Percentiles rank a stretch among this genome's conserved stretches.
Evolutionary conservation across 2,888 invertebrate species (phyloP).

Genomic region (Acutogordius australiensis): DNA sequence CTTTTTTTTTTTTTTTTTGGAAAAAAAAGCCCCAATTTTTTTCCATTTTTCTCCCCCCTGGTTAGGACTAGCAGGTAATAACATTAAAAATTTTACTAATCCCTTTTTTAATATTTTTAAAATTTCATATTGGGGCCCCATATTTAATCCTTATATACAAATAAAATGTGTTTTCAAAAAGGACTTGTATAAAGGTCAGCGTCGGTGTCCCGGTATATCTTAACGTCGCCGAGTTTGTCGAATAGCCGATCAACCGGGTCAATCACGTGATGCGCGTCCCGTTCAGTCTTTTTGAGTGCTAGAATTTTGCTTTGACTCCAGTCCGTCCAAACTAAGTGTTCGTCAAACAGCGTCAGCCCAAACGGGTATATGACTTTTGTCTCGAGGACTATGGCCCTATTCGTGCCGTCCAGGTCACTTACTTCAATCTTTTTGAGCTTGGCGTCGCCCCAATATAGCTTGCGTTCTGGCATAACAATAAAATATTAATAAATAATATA

Average conservation of each 20-base stretch:
- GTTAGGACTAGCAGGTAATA: no score
- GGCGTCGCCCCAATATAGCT: constrained; percentile 7
- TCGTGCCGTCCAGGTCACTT: not conserved
- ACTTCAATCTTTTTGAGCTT: constrained; percentile 7
- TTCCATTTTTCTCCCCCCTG: no score
- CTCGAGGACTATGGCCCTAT: not conserved
- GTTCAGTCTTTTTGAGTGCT: not conserved
- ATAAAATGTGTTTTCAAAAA: no score
- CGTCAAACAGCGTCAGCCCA: not conserved
- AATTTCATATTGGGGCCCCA: no score
- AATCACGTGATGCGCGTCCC: constrained; percentile 7
- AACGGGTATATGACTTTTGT: constrained; percentile 10
- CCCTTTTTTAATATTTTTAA: no score
- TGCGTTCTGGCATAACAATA: not conserved
- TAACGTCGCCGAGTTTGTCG: not conserved
- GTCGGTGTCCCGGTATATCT: not conserved
- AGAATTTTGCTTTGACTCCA: constrained; percentile 9
- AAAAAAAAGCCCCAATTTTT: no score
- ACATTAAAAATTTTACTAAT: no score
- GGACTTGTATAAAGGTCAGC: no score
- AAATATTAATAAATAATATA: not conserved
- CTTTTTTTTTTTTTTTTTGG: no score
- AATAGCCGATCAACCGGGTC: not conserved
- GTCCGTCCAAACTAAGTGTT: constrained; percentile 1
- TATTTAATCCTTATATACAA: no score